Evolutionary conservation across 2,888 invertebrate genomes (phyloP).

Genomic region (Bimastos eiseni): DNA sequence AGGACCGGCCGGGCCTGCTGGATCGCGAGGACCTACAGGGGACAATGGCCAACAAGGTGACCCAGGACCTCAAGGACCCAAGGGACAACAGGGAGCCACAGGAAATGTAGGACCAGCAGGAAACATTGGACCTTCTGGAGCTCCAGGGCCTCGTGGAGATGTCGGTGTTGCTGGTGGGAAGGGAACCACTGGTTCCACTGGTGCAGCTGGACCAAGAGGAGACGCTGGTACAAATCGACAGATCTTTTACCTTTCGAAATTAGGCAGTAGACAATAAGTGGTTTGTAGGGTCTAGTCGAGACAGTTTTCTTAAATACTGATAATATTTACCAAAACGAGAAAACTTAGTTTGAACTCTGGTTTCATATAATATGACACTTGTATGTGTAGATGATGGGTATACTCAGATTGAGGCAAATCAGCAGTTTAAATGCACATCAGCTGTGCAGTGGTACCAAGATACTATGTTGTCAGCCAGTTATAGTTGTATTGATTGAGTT

Average conservation of each 20-base stretch:
- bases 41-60: conserved; percentile 26
- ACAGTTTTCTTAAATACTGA: no score
- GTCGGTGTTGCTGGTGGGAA: conserved; percentile 34
- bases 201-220: conserved; percentile 30
- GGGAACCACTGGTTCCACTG: conserved; percentile 37
- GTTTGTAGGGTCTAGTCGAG: background rate
- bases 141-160: conserved; percentile 35
- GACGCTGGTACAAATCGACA: background rate
- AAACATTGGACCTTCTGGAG: conserved; percentile 34
- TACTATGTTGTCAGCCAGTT: no score
- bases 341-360: no score
- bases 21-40: conserved; percentile 32
- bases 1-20: conserved; percentile 44
- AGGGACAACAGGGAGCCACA: conserved; percentile 36
- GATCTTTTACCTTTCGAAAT: background rate
- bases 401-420: no score
- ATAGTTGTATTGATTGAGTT: no score
- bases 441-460: no score
- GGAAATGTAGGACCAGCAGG: conserved; percentile 28
- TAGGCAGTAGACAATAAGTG: background rate
- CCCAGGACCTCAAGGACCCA: conserved; percentile 33
- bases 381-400: no score
- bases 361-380: no score
- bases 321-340: no score
- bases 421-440: no score